phyloP scores from a whole-genome alignment of 30 jellyfish, hydroid and myxozoan genomes.

The Hydractinia symbiolongicarpus region DNA sequence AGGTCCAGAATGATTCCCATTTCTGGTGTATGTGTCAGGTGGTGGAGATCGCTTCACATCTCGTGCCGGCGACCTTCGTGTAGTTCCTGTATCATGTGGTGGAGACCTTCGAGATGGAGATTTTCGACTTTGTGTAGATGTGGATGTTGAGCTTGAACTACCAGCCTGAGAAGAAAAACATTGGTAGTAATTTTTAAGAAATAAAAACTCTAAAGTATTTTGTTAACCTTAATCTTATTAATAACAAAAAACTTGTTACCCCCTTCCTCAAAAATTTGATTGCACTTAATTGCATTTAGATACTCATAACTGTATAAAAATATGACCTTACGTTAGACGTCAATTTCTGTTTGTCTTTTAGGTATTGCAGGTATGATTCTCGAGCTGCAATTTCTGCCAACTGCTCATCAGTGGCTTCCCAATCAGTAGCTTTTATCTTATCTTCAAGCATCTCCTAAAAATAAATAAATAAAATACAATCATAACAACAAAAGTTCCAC shows the following conservation, averaged over 20 bases:
- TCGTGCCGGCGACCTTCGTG: slow-evolving; percentile 21
- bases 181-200: background rate
- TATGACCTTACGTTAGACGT: background rate
- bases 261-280: too few species aligned
- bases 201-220: background rate
- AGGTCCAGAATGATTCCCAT: background rate
- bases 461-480: background rate
- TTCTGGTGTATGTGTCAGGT: background rate
- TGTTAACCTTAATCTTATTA: too few species aligned
- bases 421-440: slow-evolving; percentile 82
- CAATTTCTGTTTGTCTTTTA: slow-evolving; percentile 58
- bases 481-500: background rate
- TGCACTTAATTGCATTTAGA: too few species aligned
- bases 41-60: slow-evolving; percentile 5
- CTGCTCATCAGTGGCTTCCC: slow-evolving; percentile 97
- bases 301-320: too few species aligned
- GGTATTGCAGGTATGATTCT: slow-evolving; percentile 88
- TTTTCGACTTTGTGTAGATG: slow-evolving; percentile 56
- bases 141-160: slow-evolving; percentile 50
- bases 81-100: slow-evolving; percentile 45
- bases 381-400: slow-evolving; percentile 80
- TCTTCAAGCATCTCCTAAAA: slow-evolving; percentile 84
- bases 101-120: slow-evolving; percentile 63
- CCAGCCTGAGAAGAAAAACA: slow-evolving; percentile 40
- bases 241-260: too few species aligned